Base-by-base conservation (phyloP, 1,140 invertebrate genomes). In the Trigoniulus corallinus region DNA sequence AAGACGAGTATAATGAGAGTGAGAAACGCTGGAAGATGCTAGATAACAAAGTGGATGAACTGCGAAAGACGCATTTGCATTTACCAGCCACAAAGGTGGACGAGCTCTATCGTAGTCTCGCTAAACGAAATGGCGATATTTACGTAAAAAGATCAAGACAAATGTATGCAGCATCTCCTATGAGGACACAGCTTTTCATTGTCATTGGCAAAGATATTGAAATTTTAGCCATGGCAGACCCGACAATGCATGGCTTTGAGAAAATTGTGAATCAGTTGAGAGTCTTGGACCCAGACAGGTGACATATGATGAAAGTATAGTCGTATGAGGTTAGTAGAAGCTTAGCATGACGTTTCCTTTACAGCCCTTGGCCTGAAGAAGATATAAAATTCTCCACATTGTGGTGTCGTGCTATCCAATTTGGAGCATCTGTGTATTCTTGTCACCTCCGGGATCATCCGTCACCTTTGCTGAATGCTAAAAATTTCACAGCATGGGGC, bases 1-100 rank as follows among this genome's bases (percentile, higher is more conserved):
- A 91, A 61, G 94, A 98, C 63, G 95, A 98, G 66, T 93, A 92
- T 58, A 82, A 87, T 59, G 94, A 98, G 62, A 91, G 85, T 61
- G 72, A 92, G 54, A 94, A 95, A 62, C 69, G 95, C n/a, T 76
- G 82, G 52, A 78, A 83, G 49, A 84, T 95, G 69, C 68, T 98
- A 15, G 89, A 95, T 60, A 76, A 82, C 3, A 91, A 91, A 69
- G 83, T 95, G 27, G 64, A 70, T 66, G 75, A 88, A 58, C 69
- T 92, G 25, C 79, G 78, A 58, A 85, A 83, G 62, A 79, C 81
- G 10, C 79, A 87, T 61, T 69, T 88, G 3, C 72, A 92, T 21
- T 73, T 95, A 50, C 84, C 88, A 86, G 71, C 62, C 50, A 57
- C 62, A 46, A 74, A 73, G 58, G 59, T 95, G 1, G 88, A 97